Evolutionary conservation across 2,113 vertebrate species (phyloP).

Genomic region (Labeo rohita): DNA sequence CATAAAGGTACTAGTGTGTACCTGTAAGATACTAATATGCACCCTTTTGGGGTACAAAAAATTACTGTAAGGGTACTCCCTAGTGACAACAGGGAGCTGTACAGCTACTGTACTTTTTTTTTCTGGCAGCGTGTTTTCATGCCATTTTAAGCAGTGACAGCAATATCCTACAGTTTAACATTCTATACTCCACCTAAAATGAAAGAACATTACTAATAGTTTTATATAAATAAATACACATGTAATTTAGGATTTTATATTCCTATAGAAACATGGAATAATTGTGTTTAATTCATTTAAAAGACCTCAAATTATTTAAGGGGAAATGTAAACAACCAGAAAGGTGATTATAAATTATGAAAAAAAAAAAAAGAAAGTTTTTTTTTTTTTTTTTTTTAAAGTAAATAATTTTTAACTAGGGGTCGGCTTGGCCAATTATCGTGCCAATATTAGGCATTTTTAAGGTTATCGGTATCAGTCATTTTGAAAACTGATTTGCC

Average conservation of each 20-base stretch:
- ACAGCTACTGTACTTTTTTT: background rate
- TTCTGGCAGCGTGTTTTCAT: background rate
- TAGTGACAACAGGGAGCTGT: background rate
- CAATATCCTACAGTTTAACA: background rate
- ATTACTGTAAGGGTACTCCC: background rate
- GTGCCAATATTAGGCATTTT: no score
- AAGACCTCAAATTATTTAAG: background rate
- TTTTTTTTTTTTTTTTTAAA: no score
- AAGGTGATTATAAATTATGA: background rate
- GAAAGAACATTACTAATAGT: background rate
- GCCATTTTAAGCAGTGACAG: background rate
- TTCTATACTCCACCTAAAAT: background rate
- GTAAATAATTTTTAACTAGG: no score
- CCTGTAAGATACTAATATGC: no score
- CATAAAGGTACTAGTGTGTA: background rate
- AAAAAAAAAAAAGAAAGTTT: no score
- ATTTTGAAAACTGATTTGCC: no score
- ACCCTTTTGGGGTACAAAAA: background rate
- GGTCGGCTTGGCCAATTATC: no score
- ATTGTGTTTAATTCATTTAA: background rate
- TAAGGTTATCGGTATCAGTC: no score
- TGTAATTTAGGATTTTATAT: background rate
- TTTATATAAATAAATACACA: background rate
- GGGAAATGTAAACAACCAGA: background rate
- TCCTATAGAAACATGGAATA: background rate